Base-by-base conservation (phyloP, 2,888 invertebrate genomes). In the Drosophila subquinaria region DNA sequence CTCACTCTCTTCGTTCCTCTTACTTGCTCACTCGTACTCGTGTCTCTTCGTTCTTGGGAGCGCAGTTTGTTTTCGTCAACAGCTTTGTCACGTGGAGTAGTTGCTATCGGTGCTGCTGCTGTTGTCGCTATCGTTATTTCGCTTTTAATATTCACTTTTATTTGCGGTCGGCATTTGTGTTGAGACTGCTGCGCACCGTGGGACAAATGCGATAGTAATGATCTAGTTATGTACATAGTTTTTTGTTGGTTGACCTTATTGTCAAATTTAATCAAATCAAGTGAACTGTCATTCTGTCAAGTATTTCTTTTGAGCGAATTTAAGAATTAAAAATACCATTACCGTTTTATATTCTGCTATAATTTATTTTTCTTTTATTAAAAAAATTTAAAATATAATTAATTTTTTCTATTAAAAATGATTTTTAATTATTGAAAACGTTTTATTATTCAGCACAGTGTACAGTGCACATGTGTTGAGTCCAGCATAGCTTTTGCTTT, bases 111-210 rank as follows among this genome's bases (percentile, higher is more conserved):
- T 55, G 43, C n/a, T 56, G 15, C 8, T 27, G 52, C 30, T 53
- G 61, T n/a, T 56, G 40, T 35, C 59, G 50, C 68, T 68, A 68
- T 77, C 68, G 55, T 11, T 50, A 72, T 61, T 84, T 81, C 60
- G 76, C 85, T 82, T 86, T 82, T 82, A 77, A 77, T 87, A 81
- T 73, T 79, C 84, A 79, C 76, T 80, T 82, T 85, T 88, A 82
- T 82, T 83, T 88, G 85, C 72, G 80, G 82, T 79, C 61, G 61
- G 38, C 65, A 67, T 68, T 61, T 60, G 64, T 62, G 42, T 52
- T 48, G 55, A 60, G 38, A 43, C 70, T 40, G 33, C 50, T 33
- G 52, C 43, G 63, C 42, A 82, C 88, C 56, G 70, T 82, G 81
- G 82, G 33, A 8, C 63, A 36, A 50, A 13, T 17, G 11, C 6